Base-by-base conservation (phyloP, 2,888 invertebrate species). In the Drosophila paranaensis region DNA sequence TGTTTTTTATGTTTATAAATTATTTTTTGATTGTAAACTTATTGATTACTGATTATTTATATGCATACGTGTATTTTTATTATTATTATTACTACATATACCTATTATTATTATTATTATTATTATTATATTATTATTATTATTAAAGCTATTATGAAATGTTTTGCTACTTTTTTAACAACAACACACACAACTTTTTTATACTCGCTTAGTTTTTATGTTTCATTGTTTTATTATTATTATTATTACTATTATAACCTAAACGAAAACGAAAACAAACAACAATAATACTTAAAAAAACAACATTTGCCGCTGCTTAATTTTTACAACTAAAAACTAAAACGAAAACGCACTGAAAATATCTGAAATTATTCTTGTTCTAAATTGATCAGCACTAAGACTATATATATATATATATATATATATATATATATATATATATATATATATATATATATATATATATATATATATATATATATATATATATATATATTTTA, bases 1-100 rank as follows among this genome's bases (percentile, higher is more conserved):
- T 84, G 89, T 84, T 88, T 84, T 88, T 84, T 88, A 83, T 88
- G 83, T 83, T 83, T 88, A 83, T 88, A 85, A 83, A 79, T 88
- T 88, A 86, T 86, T 81, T 85, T 82, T 84, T 86, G 72, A 88
- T 83, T 86, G 71, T 86, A 73, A 85, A 71, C 50, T 85, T 88
- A 83, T 85, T 85, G 81, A 83, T 88, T 82, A 83, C 82, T 85
- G 83, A 84, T 88, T 83, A 83, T 87, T 82, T 82, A 87, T 84
- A 76, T 77, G 65, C 71, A 71, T 79, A 85, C 48, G 63, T 74
- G 68, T 74, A 74, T 74, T 68, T 74, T 74, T 56, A 79, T 70
- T 78, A 77, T 75, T 61, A 79, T 74, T 74, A 67, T 57, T 71
- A 68, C 27, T 40, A 39, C 11, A 27, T 48, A 48, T 68, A 68